Evolutionary conservation across 2,888 invertebrate species (phyloP), one percentile per base, ranked within the genome.

Genomic region (Drosophila recens): DNA sequence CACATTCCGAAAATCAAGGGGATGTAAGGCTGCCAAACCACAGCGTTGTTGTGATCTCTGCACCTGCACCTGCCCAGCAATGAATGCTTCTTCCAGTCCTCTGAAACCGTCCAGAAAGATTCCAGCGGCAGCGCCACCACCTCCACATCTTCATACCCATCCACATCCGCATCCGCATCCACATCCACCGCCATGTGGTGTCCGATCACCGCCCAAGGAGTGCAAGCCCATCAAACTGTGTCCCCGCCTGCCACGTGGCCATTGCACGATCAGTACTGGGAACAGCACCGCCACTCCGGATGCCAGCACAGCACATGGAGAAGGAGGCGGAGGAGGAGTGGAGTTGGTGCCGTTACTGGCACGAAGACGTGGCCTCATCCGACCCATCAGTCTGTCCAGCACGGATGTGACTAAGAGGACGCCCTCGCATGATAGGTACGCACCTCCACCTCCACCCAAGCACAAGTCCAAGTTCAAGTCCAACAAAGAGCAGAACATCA

Each of bases 341-440:
- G 97, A 97, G 92, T 93, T 97, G 87, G 97, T 96, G 62, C 96
- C 96, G 2, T 93, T 97, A 54, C 92, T 97, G 75, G 96, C 96
- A 23, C 94, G 95, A 73, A 94, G 95, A 79, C 93, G 96, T 67
- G 94, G 94, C 59, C 93, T 94, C 54, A 93, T 93, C 53, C 92
- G 93, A 4, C 94, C 94, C 75, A 93, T 94, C 75, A 94, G 93
- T 73, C 91, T 95, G 70, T 94, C 93, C 57, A 94, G 93, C 67
- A 94, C 94, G 23, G 94, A 94, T 85, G 93, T 94, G 38, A 94
- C 94, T 3, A 93, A 93, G 77, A 90, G 90, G 83, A 89, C 90
- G 51, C 90, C 91, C 61, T 90, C 91, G 70, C 89, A 93, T 91
- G 90, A 93, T 93, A 91, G 93, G 93, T 91, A 92, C 92, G 92